These are phyloP conservation scores for Lithobates sylvaticus DNA, from an alignment of 2,797 vertebrate species.

Conservation along the genomic window DNA sequence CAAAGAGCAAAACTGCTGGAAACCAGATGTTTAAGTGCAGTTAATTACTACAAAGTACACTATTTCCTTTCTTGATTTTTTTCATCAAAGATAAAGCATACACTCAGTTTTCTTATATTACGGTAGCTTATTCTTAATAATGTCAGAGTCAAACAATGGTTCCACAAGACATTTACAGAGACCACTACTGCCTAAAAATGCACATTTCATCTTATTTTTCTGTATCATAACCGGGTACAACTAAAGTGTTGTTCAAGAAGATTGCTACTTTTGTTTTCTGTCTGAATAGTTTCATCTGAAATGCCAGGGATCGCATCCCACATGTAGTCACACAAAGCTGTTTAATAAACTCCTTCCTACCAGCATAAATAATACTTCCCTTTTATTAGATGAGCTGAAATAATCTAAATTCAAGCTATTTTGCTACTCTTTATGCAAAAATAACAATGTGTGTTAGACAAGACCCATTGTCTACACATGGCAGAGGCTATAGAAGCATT, in stretches of 20 bases:
- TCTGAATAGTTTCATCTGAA: neutral
- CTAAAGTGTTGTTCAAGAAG: neutral
- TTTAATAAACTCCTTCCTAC: conserved; percentile 9
- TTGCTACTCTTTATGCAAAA: neutral
- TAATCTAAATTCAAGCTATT: conserved; percentile 8
- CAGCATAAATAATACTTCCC: neutral
- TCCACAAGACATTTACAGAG: neutral
- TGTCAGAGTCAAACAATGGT: neutral
- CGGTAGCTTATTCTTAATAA: neutral
- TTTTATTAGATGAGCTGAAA: neutral
- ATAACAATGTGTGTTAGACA: no score
- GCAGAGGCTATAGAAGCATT: neutral
- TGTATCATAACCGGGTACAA: neutral
- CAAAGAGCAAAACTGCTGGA: neutral
- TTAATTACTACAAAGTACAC: conserved; percentile 18
- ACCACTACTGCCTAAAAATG: neutral
- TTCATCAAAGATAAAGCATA: conserved; percentile 18
- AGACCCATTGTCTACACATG: neutral
- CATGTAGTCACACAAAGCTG: conserved; percentile 1
- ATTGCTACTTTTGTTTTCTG: neutral
- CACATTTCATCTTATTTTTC: neutral
- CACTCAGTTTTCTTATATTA: neutral
- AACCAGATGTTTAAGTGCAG: conserved; percentile 45
- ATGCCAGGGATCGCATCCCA: conserved; percentile 49
- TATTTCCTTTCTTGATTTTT: conserved; percentile 38